Base-by-base conservation (phyloP, 2,113 vertebrate genomes). In the Nothocercus nigrocapillus region DNA sequence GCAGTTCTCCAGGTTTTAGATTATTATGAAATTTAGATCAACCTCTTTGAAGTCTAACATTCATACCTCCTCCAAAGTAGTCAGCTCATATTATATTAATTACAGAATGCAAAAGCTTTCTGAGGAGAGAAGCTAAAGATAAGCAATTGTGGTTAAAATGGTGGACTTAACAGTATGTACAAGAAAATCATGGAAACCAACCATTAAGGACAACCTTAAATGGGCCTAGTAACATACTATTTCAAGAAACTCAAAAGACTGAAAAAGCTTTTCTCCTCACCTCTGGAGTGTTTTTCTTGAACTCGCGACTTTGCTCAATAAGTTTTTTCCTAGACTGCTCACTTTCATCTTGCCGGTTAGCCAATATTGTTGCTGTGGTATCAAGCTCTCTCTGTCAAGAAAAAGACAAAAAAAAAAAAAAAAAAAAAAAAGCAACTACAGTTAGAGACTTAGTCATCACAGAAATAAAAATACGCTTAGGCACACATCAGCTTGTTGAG, bases 281-380 rank as follows among this genome's bases (percentile, higher is more conserved):
- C 99, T 99, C 99, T 95, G 99, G 99, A 97, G 99, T 99, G 98
- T 99, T 99, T 97, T 99, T 99, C 98, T 99, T 99, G 98, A 99
- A 99, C 96, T 99, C 99, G 4, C 99, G 99, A 98, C 99, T 99
- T 98, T 99, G 99, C 97, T 99, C 99, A 92, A 99, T 99, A 82
- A 99, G 99, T 96, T 99, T 98, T 97, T 99, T 99, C 97, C 99
- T 98, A 70, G 99, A 99, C 98, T 99, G 99, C 95, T 99, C 99
- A 21, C 99, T 99, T 97, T 99, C 99, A 98, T 99, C 99, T 98
- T 99, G 99, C 97, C 99, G 98, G 98, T 99, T 99, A 79, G 99
- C 99, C 98, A 99, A 98, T 94, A 99, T 98, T 42, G 99, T 99
- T 97, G 99, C 99, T 94, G 99, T 99, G 97, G 98, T 97, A 94